Evolutionary conservation across 2,888 invertebrate species (phyloP).

Genomic region (Biston stratarius): DNA sequence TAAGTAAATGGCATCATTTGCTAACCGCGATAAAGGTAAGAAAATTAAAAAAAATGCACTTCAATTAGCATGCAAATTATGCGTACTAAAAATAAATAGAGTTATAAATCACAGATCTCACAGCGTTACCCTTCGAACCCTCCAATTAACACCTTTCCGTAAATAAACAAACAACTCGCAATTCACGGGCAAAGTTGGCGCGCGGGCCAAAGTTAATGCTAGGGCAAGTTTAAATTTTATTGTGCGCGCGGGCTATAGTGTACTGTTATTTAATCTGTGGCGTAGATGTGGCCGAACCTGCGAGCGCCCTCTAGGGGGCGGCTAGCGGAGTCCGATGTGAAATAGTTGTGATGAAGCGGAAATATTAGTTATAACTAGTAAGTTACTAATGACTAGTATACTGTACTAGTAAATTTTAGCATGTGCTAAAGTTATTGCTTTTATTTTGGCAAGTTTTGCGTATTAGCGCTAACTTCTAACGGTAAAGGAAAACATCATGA

Average conservation of each 20-base stretch:
- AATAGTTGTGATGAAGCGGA: background rate
- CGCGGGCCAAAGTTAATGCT: conserved; percentile 1
- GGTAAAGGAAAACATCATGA: too few relatives aligned
- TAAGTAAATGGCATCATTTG: too few relatives aligned
- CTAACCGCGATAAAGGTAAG: too few relatives aligned
- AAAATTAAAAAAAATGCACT: too few relatives aligned
- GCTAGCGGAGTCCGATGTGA: background rate
- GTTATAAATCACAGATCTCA: background rate
- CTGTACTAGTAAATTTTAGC: too few relatives aligned
- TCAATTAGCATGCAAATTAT: too few relatives aligned
- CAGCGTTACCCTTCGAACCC: background rate
- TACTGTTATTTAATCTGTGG: background rate
- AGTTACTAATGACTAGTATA: conserved; percentile 1
- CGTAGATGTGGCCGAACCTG: conserved; percentile 21
- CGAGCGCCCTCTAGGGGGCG: conserved; percentile 11
- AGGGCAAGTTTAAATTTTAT: conserved; percentile 25
- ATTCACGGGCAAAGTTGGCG: conserved; percentile 8
- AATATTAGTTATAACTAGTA: conserved; percentile 3
- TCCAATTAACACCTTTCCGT: conserved; percentile 4
- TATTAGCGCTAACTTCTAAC: too few relatives aligned
- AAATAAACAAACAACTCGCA: conserved; percentile 4
- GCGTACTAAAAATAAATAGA: too few relatives aligned
- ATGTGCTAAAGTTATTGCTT: too few relatives aligned
- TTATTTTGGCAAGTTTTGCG: too few relatives aligned
- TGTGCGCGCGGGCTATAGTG: conserved; percentile 4